Evolutionary conservation across 2,113 vertebrate species (phyloP).

Genomic region (Girardinichthys multiradiatus): DNA sequence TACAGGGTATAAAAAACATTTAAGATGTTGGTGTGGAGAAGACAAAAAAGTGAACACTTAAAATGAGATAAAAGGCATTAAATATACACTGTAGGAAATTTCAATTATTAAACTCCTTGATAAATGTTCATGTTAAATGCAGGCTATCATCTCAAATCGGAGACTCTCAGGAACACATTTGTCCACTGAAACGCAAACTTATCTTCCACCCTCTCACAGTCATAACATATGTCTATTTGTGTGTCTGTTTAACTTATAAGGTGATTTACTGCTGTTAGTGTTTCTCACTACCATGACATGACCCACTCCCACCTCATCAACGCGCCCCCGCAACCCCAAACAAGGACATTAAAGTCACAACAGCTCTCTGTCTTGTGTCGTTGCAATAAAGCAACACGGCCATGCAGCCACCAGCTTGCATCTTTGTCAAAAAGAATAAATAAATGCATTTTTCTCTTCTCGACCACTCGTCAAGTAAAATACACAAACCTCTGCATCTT

Average conservation of each 20-base stretch:
- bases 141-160: neutral
- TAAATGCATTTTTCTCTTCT: conserved; percentile 15
- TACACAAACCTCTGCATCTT: conserved; percentile 49
- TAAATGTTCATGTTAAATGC: conserved; percentile 4
- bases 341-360: conserved; percentile 64
- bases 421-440: conserved; percentile 53
- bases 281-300: conserved; percentile 57
- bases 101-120: neutral
- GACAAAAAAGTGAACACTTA: conserved; percentile 28
- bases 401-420: conserved; percentile 11
- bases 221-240: conserved; percentile 42
- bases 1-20: conserved; percentile 36
- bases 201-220: conserved; percentile 52
- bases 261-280: conserved; percentile 71
- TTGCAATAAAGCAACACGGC: conserved; percentile 17
- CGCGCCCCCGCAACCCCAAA: conserved; percentile 51
- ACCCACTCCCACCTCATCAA: conserved; percentile 65
- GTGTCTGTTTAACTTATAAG: conserved; percentile 57
- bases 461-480: conserved; percentile 51
- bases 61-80: conserved; percentile 21
- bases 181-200: conserved; percentile 37
- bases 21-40: conserved; percentile 6
- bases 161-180: conserved; percentile 18
- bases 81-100: conserved; percentile 5
- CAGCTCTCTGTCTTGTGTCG: conserved; percentile 44